Evolutionary conservation across 2,113 vertebrate species (phyloP), one percentile per base, ranked within the genome.

Genomic region (Castor canadensis): DNA sequence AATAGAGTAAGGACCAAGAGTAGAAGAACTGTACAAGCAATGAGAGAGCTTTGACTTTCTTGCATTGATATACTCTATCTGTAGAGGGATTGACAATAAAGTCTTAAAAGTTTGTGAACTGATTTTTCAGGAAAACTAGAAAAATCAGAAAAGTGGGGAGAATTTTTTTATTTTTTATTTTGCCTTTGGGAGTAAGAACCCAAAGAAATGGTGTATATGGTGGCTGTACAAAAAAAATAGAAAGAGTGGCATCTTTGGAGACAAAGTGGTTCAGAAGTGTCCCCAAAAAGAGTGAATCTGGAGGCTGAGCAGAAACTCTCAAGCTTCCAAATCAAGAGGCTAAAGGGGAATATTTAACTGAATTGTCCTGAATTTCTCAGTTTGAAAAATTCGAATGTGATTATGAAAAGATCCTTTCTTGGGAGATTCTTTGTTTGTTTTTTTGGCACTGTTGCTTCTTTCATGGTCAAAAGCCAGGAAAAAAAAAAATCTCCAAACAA

Each of bases 381-480:
- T 56, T 90, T 86, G 43, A 92, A 87, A 89, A 96, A 93, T 16
- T 84, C 69, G 64, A 67, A 79, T 81, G 71, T 45, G 72, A 96
- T 56, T 89, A 90, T n/a, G 80, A 96, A 96, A 96, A 96, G 10
- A 93, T 75, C n/a, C 43, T 80, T 93, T 97, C 89, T 93, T 75
- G 80, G 24, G n/a, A 95, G 47, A 92, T 35, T 89, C 67, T 47
- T 13, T 64, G 20, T 71, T 85, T 82, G 16, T 54, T 56, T 71
- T 77, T 87, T 92, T 95, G 87, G 84, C 95, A 96, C 5, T 58
- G 19, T 79, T 96, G 77, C 87, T 96, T 95, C 76, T 67, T 56
- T 88, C 58, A 40, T 64, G 52, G 77, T 47, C 62, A 82, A 84
- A 88, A 75, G 35, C 73, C 67, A 86, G 69, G n/a, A 35, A 12